phyloP scores from a whole-genome alignment of 2,888 invertebrate genomes.

The Psylliodes chrysocephalus region DNA sequence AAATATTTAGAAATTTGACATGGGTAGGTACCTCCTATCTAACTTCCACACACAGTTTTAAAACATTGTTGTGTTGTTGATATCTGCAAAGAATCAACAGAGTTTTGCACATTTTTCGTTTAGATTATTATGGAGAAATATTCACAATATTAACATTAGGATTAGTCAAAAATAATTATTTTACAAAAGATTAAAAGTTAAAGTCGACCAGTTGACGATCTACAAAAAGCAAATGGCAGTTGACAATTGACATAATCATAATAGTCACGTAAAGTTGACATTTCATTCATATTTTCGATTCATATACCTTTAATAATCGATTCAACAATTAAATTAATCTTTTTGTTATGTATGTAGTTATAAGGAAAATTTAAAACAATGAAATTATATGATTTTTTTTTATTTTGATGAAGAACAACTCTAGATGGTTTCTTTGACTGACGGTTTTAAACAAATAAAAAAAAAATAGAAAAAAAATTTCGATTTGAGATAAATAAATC shows the following conservation, averaged over 20 bases:
- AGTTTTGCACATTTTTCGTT: conserved; percentile 23
- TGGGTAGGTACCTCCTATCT: conserved; percentile 27
- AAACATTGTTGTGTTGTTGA: conserved; percentile 19
- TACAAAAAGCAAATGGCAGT: conserved; percentile 24
- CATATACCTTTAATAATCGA: background rate
- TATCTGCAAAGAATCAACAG: conserved; percentile 2
- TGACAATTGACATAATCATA: too few relatives aligned
- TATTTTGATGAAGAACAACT: too few relatives aligned
- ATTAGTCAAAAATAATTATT: conserved; percentile 13
- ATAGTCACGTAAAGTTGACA: too few relatives aligned
- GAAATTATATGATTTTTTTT: too few relatives aligned
- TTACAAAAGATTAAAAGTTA: conserved; percentile 9
- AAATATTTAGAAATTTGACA: conserved; percentile 21
- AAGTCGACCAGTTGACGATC: conserved; percentile 8
- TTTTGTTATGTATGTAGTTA: too few relatives aligned
- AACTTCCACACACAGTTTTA: conserved; percentile 28
- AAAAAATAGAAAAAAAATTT: too few relatives aligned
- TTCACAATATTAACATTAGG: conserved; percentile 7
- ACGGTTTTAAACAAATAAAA: too few relatives aligned
- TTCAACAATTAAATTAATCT: too few relatives aligned
- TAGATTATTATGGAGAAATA: conserved; percentile 5
- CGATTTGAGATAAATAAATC: background rate
- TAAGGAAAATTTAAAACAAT: too few relatives aligned
- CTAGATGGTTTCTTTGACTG: too few relatives aligned
- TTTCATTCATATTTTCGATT: background rate